Base-by-base conservation (phyloP, 2,797 vertebrate species). In the Mormyrus hasselquistii region DNA sequence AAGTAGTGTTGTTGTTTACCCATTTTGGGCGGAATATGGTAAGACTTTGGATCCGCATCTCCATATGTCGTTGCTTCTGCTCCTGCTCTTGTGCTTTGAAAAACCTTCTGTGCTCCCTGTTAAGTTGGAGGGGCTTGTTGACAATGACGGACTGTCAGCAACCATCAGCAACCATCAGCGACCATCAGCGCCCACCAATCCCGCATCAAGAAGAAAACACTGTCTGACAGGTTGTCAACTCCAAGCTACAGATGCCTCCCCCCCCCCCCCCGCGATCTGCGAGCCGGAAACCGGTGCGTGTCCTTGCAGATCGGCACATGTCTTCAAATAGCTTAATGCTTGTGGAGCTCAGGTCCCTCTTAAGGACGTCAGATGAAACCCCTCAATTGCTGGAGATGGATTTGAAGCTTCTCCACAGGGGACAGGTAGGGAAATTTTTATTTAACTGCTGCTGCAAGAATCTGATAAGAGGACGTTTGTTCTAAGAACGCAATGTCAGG, bases 401-500 rank as follows among this genome's bases (percentile, higher is more conserved):
- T 93, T 94, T 93, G 92, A 94, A 91, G 92, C 92, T 91, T 91
- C 90, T 88, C 85, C 92, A 88, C 88, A 92, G 90, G 92, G 92
- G 93, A 25, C 90, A 91, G 92, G 91, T 86, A 91, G 57, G 88
- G 93, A 93, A 94, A 94, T 94, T 94, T 93, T 94, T 29, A 95
- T 95, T 94, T 93, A 89, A 93, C 94, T 90, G 93, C 90, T 92
- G 92, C 92, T 94, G 94, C 93, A 95, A 95, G 94, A 95, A 94
- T 92, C 93, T 87, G 95, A 95, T 95, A 95, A 95, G 19, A 93
- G 93, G 92, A 94, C 93, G 95, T 94, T 95, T 95, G 94, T 95
- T 95, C 94, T 94, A 89, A 94, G 94, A 92, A 94, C 16, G 93
- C 94, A 95, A 95, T 95, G 95, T 94, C 95, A 94, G 95, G 94